Evolutionary conservation across 2,888 invertebrate species (phyloP), one percentile per base, ranked within the genome.

Genomic region (Cecidostiba fungosa): DNA sequence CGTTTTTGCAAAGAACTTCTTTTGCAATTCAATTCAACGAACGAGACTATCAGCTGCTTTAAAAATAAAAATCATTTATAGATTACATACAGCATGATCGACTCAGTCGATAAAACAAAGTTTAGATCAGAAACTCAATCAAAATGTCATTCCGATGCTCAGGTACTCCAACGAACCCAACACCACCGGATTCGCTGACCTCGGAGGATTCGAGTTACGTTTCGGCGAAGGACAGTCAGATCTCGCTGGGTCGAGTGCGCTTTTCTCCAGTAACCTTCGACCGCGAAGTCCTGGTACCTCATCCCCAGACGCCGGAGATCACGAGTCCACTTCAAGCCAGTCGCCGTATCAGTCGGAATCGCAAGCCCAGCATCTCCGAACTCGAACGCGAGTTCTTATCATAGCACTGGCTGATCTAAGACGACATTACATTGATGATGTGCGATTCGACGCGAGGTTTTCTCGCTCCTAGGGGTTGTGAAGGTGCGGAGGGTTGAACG

Each of bases 161-260:
- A 87, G 87, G 95, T 23, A 97, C 97, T 0, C 97, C 97, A 26
- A 97, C 97, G 0, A 97, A 97, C 92, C 97, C 97, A 1, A 97
- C 98, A 8, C 97, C 98, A 0, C 97, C 97, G 0, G 98, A 97
- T 90, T 97, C 97, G 88, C 91, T 97, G 86, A 96, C 97, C 0
- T 97, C 97, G 90, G 98, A 98, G 90, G 98, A 98, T 91, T 97
- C 97, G 90, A 97, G 97, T 70, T 98, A 98, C 93, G 96, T 97
- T 89, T 98, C 98, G 12, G 98, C 98, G 26, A 95, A 97, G 90
- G 97, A 97, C 90, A 94, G 97, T 96, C 85, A 94, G 96, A 84
- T 92, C 81, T 92, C 92, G 16, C 91, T 93, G 77, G 89, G 92
- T 87, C 91, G 91, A 89, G 93, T 91, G 87, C 91, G 90, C 82